Evolutionary conservation across 2,888 invertebrate genomes (phyloP), one percentile per base, ranked within the genome.

Genomic region (Serripes groenlandicus): DNA sequence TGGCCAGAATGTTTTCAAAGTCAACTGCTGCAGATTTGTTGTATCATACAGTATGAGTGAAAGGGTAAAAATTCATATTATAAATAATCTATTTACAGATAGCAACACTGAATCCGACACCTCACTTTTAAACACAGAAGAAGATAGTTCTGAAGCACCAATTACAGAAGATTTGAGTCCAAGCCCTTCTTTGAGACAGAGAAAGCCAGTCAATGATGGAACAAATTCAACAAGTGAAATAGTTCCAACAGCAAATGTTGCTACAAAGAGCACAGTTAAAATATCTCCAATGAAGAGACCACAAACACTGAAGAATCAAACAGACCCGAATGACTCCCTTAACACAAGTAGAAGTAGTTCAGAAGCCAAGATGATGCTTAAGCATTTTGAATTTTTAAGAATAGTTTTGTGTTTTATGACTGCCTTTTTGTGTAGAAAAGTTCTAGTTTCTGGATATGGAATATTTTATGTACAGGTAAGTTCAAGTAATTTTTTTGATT

Each of bases 391-490:
- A 69, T 78, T 90, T 73, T 71, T 90, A 42, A 85, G 91, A 72
- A 86, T 92, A 71, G 81, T 86, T 11, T 81, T 89, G 52, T 91
- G 90, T 83, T 72, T 91, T 11, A 72, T 91, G 35, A 72, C 87
- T 3, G 91, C 91, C n/a, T 81, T 91, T 69, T 49, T 92, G n/a
- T 85, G 89, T 70, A 83, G 91, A 42, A 88, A 85, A 77, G 81
- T 91, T 9, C 80, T 92, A 18, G 76, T 88, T 4, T 78, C 88
- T 66, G 91, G 91, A n/a, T 83, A 90, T 83, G 91, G 92, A 15
- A 70, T 91, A 49, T 87, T 91, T 69, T 89, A 90, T 83, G 76
- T 92, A 54, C 87, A 91, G 90, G 92, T 92, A 78, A 81, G 80
- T 74, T n/a, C n/a, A n/a, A n/a, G n/a, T n/a, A n/a, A n/a, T n/a